Evolutionary conservation across 2,113 vertebrate species (phyloP).

Genomic region (Plectropomus leopardus): DNA sequence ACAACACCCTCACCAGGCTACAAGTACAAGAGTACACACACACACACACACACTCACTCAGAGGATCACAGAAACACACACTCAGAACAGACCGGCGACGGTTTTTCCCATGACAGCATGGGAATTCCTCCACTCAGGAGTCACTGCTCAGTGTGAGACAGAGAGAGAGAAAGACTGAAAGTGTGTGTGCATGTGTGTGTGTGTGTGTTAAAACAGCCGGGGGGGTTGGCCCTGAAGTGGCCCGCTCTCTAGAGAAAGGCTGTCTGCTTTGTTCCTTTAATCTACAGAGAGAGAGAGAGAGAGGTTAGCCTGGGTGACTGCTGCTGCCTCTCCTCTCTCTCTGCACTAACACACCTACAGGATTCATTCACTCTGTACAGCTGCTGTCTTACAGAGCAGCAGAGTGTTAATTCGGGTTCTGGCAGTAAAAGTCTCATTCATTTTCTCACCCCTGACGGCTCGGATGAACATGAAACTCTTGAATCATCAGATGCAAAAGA

Average conservation of each 20-base stretch:
- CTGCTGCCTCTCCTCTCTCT: conserved; percentile 14
- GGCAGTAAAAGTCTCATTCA: neutral
- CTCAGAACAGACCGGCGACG: conserved; percentile 28
- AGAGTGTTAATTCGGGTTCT: neutral
- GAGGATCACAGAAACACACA: conserved; percentile 21
- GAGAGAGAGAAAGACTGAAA: neutral
- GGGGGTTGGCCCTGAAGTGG: conserved; percentile 69
- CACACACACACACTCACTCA: conserved; percentile 10
- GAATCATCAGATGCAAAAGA: neutral
- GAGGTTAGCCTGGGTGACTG: conserved; percentile 47
- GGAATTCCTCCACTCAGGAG: conserved; percentile 73
- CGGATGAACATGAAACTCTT: neutral
- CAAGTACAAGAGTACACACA: conserved; percentile 8
- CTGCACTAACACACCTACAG: conserved; percentile 13
- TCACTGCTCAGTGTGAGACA: conserved; percentile 50
- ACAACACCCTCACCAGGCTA: conserved; percentile 34
- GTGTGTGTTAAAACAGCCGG: conserved; percentile 45
- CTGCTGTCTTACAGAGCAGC: neutral
- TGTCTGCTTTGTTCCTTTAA: conserved; percentile 77
- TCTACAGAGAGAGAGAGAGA: conserved; percentile 44
- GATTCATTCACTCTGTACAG: neutral
- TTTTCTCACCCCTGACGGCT: neutral
- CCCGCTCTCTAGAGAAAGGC: conserved; percentile 56
- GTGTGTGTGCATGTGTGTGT: conserved; percentile 39
- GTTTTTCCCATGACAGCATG: conserved; percentile 76